phyloP scores from a whole-genome alignment of 2,113 vertebrate genomes.

The Helogale parvula region DNA sequence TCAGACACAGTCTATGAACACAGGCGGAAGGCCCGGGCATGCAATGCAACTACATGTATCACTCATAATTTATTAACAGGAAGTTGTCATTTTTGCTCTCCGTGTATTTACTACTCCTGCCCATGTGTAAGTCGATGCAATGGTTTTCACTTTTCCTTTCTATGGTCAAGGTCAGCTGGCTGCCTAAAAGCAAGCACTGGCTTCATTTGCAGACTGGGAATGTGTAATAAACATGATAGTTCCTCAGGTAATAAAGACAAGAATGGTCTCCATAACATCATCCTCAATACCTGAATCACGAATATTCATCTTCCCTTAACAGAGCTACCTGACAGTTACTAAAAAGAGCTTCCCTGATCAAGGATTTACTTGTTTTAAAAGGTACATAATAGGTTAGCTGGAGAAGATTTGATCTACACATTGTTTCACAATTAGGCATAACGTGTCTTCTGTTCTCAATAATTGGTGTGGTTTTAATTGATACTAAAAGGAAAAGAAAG shows the following conservation, averaged over 20 bases:
- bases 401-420: not conserved
- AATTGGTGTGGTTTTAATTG: not conserved
- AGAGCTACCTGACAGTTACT: not conserved
- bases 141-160: conserved; percentile 16
- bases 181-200: not conserved
- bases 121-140: not conserved
- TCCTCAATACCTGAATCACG: not conserved
- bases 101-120: conserved; percentile 47
- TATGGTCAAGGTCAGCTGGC: not conserved
- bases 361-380: conserved; percentile 28
- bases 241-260: not conserved
- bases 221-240: not conserved
- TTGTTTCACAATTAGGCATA: not conserved
- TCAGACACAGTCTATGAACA: not conserved
- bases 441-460: not conserved
- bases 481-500: not conserved
- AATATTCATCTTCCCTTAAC: not conserved
- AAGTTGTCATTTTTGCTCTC: not conserved
- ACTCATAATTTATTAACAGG: conserved; percentile 60
- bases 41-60: conserved; percentile 7
- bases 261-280: not conserved
- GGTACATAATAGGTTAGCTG: not conserved
- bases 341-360: not conserved
- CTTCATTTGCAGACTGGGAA: not conserved
- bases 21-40: not conserved